These are phyloP conservation scores for Alcis repandata DNA, from an alignment of 2,888 invertebrate genomes.

Conservation along the genomic window DNA sequence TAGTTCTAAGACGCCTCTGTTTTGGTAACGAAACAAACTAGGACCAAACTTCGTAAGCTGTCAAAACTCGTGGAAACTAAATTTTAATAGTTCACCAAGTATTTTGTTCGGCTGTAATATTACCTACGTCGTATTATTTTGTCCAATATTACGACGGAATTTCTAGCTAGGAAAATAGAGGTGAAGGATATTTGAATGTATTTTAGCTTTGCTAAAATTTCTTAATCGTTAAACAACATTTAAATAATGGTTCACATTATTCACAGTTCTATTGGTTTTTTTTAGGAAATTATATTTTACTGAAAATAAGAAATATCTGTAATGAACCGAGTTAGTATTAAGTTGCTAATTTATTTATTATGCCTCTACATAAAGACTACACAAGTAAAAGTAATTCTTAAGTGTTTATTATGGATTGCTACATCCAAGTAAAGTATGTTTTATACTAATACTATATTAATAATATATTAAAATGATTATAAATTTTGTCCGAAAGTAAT, in stretches of 20 bases:
- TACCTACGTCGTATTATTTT: neutral
- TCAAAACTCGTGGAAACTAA: slow-evolving; percentile 20
- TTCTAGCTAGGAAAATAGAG: neutral
- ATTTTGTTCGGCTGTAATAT: slow-evolving; percentile 12
- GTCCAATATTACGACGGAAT: neutral
- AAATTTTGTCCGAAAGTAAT: too few relatives aligned
- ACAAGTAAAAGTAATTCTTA: too few relatives aligned
- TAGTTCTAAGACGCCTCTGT: neutral
- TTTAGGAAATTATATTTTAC: neutral
- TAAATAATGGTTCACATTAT: neutral
- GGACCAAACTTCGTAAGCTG: slow-evolving; percentile 6
- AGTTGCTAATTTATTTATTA: too few relatives aligned
- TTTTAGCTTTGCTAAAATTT: neutral
- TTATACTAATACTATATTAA: too few relatives aligned
- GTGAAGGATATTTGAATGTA: neutral
- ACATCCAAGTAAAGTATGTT: too few relatives aligned
- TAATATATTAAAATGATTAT: too few relatives aligned
- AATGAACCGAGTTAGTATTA: too few relatives aligned
- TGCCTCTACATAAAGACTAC: too few relatives aligned
- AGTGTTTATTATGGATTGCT: too few relatives aligned
- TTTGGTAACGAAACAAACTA: slow-evolving; percentile 7
- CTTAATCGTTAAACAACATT: neutral
- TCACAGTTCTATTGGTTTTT: neutral
- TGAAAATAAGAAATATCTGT: neutral
- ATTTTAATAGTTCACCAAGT: slow-evolving; percentile 19